A percentile compares a stretch with the other conserved stretches of the same genome.
These are phyloP conservation scores for Eulemur macaco DNA, from an alignment of 2,113 vertebrate species.

Conservation along the genomic window DNA sequence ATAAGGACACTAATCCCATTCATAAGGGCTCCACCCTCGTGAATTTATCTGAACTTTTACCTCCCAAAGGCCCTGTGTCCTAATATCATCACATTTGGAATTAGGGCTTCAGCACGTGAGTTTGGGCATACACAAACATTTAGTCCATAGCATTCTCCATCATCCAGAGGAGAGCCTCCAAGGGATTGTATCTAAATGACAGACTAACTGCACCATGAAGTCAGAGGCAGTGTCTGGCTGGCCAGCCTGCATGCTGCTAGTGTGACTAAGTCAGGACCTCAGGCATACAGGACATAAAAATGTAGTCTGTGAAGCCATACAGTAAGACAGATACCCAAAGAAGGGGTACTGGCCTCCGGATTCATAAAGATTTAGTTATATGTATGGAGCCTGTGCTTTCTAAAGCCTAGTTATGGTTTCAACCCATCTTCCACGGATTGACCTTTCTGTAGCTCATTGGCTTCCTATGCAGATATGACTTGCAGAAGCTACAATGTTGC, in stretches of 20 bases:
- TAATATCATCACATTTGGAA: accelerated
- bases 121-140: background rate
- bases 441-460: accelerated
- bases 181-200: background rate
- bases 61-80: too few relatives aligned
- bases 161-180: background rate
- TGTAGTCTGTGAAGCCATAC: accelerated
- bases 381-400: accelerated
- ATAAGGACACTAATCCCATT: accelerated
- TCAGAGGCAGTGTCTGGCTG: background rate
- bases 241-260: background rate
- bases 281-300: background rate
- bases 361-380: background rate
- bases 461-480: accelerated
- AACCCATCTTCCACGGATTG: too few relatives aligned
- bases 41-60: background rate
- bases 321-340: background rate
- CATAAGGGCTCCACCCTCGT: background rate
- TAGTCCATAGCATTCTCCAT: background rate
- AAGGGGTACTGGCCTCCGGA: background rate
- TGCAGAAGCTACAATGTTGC: accelerated
- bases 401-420: background rate
- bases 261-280: background rate
- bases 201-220: background rate
- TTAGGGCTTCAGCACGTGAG: background rate